These are phyloP conservation scores for Pseudeuparius sepicola DNA, from an alignment of 2,888 invertebrate species.

Conservation along the genomic window DNA sequence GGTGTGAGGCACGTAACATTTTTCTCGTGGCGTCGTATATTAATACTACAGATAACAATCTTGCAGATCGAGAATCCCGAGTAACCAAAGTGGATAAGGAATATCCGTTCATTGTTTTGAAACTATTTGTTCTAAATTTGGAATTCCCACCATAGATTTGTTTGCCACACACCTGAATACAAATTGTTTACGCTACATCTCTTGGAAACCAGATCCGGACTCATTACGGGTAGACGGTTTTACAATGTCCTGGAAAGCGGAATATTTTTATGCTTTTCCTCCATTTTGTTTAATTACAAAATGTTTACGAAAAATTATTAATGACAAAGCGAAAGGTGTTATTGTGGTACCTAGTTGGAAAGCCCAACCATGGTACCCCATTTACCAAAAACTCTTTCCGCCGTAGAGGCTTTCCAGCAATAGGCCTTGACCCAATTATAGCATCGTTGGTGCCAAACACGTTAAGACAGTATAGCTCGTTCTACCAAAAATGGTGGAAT, in stretches of 20 bases:
- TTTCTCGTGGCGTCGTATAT: conserved; percentile 13
- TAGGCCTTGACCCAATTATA: conserved; percentile 5
- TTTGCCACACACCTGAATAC: conserved; percentile 28
- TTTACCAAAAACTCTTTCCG: conserved; percentile 9
- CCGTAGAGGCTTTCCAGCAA: conserved; percentile 8
- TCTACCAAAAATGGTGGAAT: too few relatives aligned
- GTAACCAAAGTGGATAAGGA: conserved; percentile 8
- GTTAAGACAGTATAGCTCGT: conserved; percentile 7
- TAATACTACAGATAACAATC: conserved; percentile 13
- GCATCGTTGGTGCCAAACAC: conserved; percentile 6
- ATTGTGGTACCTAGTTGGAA: too few relatives aligned
- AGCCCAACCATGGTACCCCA: conserved; percentile 29
- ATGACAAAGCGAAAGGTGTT: too few relatives aligned
- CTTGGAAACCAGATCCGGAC: too few relatives aligned
- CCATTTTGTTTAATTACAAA: too few relatives aligned
- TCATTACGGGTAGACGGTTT: too few relatives aligned
- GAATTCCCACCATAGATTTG: conserved; percentile 23
- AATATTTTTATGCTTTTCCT: too few relatives aligned
- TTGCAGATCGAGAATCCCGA: conserved; percentile 13
- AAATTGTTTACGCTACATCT: conserved; percentile 5
- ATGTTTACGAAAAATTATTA: too few relatives aligned
- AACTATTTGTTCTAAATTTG: conserved; percentile 17
- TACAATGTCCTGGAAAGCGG: too few relatives aligned
- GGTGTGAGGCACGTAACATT: conserved; percentile 15
- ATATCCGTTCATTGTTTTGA: conserved; percentile 12